Conservation (phyloP, 1,140 invertebrate genomes). For the Potamilus streckersoni region DNA sequence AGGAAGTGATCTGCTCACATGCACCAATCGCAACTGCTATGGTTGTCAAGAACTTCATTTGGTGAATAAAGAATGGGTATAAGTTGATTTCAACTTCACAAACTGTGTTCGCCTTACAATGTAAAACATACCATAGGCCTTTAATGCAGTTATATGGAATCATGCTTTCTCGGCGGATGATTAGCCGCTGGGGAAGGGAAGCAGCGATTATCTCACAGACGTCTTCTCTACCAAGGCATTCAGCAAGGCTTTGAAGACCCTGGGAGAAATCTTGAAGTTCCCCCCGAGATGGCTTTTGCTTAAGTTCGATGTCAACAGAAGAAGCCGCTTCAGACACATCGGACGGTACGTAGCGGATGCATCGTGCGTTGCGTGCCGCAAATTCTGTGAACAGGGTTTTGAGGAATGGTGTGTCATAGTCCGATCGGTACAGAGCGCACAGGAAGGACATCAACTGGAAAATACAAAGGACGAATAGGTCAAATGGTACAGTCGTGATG, state of each 20-base stretch:
- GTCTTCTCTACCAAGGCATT: conserved; percentile 40
- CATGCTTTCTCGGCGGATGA: conserved; percentile 40
- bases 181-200: conserved; percentile 33
- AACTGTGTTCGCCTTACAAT: conserved; percentile 22
- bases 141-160: conserved; percentile 32
- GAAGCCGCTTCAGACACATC: conserved; percentile 2
- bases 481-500: no score
- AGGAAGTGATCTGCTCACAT: conserved; percentile 20
- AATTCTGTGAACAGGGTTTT: conserved; percentile 40
- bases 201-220: conserved; percentile 30
- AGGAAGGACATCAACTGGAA: conserved; percentile 43
- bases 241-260: conserved; percentile 43
- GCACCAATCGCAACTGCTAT: conserved; percentile 32
- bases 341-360: conserved; percentile 25
- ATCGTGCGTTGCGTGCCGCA: conserved; percentile 36
- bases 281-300: conserved; percentile 32
- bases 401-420: conserved; percentile 32
- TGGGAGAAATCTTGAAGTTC: conserved; percentile 40
- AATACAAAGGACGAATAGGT: no score
- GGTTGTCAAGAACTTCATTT: conserved; percentile 26
- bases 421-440: conserved; percentile 43
- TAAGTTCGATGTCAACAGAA: conserved; percentile 11
- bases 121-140: conserved; percentile 33
- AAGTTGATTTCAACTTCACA: conserved; percentile 44
- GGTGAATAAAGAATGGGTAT: conserved; percentile 32